Evolutionary conservation across 2,797 vertebrate genomes (phyloP), one percentile per base, ranked within the genome.

Genomic region (Gobionotothen gibberifrons): DNA sequence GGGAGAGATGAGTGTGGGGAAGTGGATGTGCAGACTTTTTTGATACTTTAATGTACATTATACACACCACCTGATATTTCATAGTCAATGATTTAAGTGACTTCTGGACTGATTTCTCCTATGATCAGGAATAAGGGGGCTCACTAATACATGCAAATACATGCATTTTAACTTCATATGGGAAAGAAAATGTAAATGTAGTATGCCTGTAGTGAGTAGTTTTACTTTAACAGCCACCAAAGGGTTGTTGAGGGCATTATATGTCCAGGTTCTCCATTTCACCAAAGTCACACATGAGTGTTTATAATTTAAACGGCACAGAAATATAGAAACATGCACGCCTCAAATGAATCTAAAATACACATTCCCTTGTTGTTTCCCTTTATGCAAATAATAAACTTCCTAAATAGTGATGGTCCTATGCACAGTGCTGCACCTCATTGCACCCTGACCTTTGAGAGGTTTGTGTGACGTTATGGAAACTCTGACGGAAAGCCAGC

Each of bases 391-490:
- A 76, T n/a, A 0, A 32, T 43, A 13, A 59, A 72, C 14, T 0
- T 48, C 40, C 40, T 61, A 53, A 78, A 56, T 58, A 66, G 69
- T 57, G 22, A 53, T 19, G 40, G 39, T 47, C 22, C 79, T 48
- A 7, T 40, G 51, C 57, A 42, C 46, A 44, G 54, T 0, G 71
- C 57, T 49, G 60, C 55, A 54, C 71, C 69, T 63, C 63, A 36
- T 43, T 57, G 69, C 76, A 62, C 62, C 53, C 58, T 29, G 67
- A 57, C 51, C 68, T 72, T 70, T 69, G 60, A 79, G 72, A 61
- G 71, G 62, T 58, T 75, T 60, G 42, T 47, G 75, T 60, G 78
- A 75, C 86, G 68, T 74, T 70, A 70, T 67, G 70, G 72, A 69
- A 69, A 68, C 55, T 76, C 51, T 61, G 56, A 22, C 78, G 78